Conservation (phyloP, 2,888 invertebrate genomes). For the Drosophila affinis region DNA sequence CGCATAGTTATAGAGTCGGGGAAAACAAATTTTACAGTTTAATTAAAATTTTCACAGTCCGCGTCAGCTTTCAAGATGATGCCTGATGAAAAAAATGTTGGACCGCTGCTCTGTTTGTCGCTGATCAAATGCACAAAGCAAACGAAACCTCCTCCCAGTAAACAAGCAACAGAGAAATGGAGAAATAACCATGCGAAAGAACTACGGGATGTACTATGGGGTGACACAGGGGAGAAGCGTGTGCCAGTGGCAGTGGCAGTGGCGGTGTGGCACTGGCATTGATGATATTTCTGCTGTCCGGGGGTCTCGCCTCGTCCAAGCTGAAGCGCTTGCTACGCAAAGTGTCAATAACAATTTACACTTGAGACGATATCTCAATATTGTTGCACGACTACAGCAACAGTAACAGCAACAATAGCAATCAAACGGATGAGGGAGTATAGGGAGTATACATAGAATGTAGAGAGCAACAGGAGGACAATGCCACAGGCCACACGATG, state of each 20-base stretch:
- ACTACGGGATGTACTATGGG: background rate
- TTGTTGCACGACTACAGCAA: conserved; percentile 70
- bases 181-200: conserved; percentile 14
- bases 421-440: conserved; percentile 26
- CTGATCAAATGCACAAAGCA: conserved; percentile 66
- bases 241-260: conserved; percentile 1
- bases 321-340: conserved; percentile 59
- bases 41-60: conserved; percentile 39
- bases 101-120: conserved; percentile 20
- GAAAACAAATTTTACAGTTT: conserved; percentile 40
- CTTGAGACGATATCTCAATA: conserved; percentile 80
- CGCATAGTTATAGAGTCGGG: background rate
- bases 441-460: conserved; percentile 6
- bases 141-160: conserved; percentile 49
- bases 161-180: conserved; percentile 47
- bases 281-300: conserved; percentile 58
- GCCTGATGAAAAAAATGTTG: background rate
- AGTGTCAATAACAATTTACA: conserved; percentile 79
- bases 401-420: conserved; percentile 35
- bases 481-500: conserved; percentile 14
- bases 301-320: conserved; percentile 14
- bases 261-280: conserved; percentile 60
- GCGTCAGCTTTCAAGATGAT: background rate
- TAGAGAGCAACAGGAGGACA: conserved; percentile 34
- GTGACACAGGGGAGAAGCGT: conserved; percentile 1